Percentiles rank a stretch among this genome's conserved stretches.
These are phyloP conservation scores for Cygnus olor DNA, from an alignment of 2,797 vertebrate genomes.

Conservation along the genomic window DNA sequence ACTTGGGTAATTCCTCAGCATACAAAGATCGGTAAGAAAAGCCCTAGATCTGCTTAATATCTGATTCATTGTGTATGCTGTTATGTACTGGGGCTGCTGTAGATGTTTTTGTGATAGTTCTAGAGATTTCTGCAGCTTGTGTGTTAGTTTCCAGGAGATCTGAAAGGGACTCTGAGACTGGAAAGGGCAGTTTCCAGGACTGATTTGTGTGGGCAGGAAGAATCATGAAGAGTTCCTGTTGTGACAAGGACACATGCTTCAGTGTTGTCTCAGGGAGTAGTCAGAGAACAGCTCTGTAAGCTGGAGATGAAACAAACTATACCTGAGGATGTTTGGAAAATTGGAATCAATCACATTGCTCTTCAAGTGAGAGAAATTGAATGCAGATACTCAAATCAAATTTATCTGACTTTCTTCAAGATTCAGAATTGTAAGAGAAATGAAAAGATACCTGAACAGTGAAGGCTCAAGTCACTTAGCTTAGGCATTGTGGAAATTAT, in stretches of 20 bases:
- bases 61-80: background rate
- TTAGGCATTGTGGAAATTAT: background rate
- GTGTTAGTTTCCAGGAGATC: background rate
- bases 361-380: slow-evolving; percentile 24
- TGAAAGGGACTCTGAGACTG: background rate
- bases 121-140: background rate
- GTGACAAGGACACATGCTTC: background rate
- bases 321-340: slow-evolving; percentile 1
- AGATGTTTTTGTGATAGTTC: background rate
- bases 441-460: background rate
- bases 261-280: background rate
- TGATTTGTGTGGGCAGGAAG: background rate
- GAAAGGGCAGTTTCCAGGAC: background rate
- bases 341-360: background rate
- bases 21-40: background rate
- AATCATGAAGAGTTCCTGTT: background rate
- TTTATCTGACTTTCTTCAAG: background rate
- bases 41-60: background rate
- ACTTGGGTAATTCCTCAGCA: background rate
- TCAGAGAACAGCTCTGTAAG: background rate
- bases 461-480: background rate
- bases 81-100: background rate
- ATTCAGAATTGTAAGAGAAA: background rate
- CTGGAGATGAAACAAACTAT: background rate
- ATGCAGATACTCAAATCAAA: slow-evolving; percentile 11